A percentile compares a stretch with the other conserved stretches of the same genome.
Conservation (phyloP, 2,113 vertebrate species). For the Mixornis gularis region DNA sequence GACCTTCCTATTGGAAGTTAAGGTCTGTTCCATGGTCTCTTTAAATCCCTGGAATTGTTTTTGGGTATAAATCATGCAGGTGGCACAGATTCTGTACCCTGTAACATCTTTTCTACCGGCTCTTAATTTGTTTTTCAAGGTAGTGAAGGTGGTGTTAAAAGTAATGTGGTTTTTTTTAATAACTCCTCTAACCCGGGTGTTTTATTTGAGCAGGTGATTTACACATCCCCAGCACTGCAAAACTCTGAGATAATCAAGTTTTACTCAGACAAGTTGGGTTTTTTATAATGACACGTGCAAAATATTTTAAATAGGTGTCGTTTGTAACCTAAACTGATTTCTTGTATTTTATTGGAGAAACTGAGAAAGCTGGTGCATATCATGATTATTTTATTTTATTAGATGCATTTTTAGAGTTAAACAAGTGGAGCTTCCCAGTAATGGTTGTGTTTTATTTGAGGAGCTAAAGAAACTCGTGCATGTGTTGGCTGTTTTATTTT, state of each 20-base stretch:
- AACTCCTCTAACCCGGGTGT: not conserved
- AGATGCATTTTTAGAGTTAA: not conserved
- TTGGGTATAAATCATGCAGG: not conserved
- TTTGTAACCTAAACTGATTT: not conserved
- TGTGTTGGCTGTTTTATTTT: not conserved
- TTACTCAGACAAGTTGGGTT: not conserved
- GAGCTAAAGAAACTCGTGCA: not conserved
- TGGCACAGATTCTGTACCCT: not conserved
- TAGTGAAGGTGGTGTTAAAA: not conserved
- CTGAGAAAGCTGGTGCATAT: not conserved
- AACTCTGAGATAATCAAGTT: not conserved
- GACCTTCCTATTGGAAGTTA: rapidly evolving
- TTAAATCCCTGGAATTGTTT: not conserved
- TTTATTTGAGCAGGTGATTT: not conserved
- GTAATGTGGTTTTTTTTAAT: not conserved
- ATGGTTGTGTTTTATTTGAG: not conserved
- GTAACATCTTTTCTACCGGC: not conserved
- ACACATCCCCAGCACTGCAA: not conserved
- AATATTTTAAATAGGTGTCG: not conserved
- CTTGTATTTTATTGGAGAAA: not conserved
- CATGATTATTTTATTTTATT: slow-evolving; percentile 52
- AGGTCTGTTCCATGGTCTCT: rapidly evolving
- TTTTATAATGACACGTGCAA: not conserved
- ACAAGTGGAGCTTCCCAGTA: not conserved
- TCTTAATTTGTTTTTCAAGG: not conserved